Percentiles rank a stretch among this genome's conserved stretches.
Evolutionary conservation across 2,113 vertebrate species (phyloP).

Genomic region (Alethe castanea): DNA sequence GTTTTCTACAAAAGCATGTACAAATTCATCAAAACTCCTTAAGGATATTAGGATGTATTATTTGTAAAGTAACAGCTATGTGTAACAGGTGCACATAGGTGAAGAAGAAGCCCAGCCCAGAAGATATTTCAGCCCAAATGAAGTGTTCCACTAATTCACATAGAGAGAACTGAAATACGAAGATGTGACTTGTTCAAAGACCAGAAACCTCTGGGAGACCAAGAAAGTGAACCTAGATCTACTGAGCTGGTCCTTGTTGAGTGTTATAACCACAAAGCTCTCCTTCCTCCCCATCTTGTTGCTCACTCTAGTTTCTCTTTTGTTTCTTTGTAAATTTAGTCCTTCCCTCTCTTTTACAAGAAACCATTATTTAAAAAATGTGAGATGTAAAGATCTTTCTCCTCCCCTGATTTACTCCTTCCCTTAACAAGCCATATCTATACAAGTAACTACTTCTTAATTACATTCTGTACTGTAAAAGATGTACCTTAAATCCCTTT

Average conservation of each 20-base stretch:
- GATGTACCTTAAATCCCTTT: neutral
- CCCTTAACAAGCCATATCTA: neutral
- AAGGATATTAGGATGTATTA: neutral
- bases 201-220: neutral
- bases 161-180: neutral
- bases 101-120: neutral
- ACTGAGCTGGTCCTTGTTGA: neutral
- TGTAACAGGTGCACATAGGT: neutral
- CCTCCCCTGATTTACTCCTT: neutral
- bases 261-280: constrained; percentile 36
- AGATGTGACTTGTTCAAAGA: neutral
- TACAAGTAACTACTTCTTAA: neutral
- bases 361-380: neutral
- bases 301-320: constrained; percentile 45
- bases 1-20: neutral
- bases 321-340: constrained; percentile 39
- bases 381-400: constrained; percentile 27
- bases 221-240: neutral
- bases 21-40: neutral
- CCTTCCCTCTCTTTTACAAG: constrained; percentile 57
- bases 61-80: neutral
- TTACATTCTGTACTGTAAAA: neutral
- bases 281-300: neutral
- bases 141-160: neutral
- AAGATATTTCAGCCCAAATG: neutral